phyloP scores from a whole-genome alignment of 2,113 vertebrate genomes.

The Nettapus auritus region DNA sequence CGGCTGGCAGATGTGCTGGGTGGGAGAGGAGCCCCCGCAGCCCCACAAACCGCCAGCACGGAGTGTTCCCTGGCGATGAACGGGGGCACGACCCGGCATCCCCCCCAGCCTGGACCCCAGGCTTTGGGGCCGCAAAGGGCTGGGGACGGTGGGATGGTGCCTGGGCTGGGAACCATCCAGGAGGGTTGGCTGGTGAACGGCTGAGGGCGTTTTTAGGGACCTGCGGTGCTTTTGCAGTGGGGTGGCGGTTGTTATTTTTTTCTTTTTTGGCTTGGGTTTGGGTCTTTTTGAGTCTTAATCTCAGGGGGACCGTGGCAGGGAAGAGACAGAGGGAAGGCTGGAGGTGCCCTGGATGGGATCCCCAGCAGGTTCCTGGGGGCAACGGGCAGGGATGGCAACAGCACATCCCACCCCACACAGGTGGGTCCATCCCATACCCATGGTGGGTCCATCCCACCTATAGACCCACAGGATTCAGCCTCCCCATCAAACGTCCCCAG shows the following conservation, averaged over 20 bases:
- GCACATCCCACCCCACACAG: too few relatives aligned
- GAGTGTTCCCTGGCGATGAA: neutral
- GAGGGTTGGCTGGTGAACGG: neutral
- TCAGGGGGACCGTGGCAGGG: neutral
- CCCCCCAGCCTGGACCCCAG: neutral
- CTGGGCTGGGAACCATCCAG: neutral
- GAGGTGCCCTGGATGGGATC: neutral
- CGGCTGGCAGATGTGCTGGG: slow-evolving; percentile 40
- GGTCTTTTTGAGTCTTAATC: neutral
- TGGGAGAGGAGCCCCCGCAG: neutral
- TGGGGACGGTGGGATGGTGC: neutral
- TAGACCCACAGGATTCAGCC: neutral
- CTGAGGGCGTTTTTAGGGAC: neutral
- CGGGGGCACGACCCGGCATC: fast-evolving
- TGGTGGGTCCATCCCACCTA: neutral
- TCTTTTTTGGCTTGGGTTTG: neutral
- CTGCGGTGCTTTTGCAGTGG: neutral
- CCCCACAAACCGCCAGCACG: neutral
- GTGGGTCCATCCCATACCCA: too few relatives aligned
- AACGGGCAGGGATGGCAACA: too few relatives aligned
- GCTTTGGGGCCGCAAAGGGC: neutral
- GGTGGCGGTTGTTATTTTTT: neutral
- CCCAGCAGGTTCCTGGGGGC: neutral
- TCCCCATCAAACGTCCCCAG: neutral
- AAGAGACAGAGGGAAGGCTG: neutral